Evolutionary conservation across 2,113 vertebrate genomes (phyloP), one percentile per base, ranked within the genome.

Genomic region (Boleophthalmus pectinirostris): DNA sequence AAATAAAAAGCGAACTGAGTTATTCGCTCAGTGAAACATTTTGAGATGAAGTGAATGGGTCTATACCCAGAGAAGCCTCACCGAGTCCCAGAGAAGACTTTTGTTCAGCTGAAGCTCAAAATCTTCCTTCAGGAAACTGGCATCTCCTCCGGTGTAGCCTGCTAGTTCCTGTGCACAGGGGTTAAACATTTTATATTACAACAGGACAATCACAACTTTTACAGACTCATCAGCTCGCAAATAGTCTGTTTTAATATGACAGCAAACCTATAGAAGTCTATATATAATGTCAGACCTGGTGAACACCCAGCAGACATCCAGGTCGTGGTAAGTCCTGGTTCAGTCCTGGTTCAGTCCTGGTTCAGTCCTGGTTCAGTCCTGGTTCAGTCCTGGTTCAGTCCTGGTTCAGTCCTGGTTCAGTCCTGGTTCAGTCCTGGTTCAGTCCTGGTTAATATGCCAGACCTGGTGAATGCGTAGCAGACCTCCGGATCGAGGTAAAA

Each of bases 391-490:
- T 29, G 29, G 29, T 29, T 29, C 29, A 29, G 29, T 29, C 29
- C 29, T 29, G 4, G 29, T 29, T 29, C 29, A 81, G 29, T 29
- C 29, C 29, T 2, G 29, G 4, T 29, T 29, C 29, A 29, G 29
- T 29, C 29, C 29, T 29, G 29, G 29, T 29, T 29, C 29, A 29
- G 29, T 29, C 29, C 29, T 29, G 4, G 29, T 29, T 29, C 29
- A 29, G n/a, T n/a, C n/a, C n/a, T n/a, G n/a, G n/a, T n/a, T n/a
- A n/a, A n/a, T n/a, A 38, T 38, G 9, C 5, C 35, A 5, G 35
- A 94, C 98, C 97, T 99, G 98, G 90, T 98, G 98, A 66, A 99
- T 95, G 88, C 97, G 98, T 58, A 99, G 89, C 85, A 98, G 85
- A 81, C 95, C 95, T 1, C 98, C 98, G 83, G 82, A 93, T 73